Base-by-base conservation (phyloP, 2,797 vertebrate genomes). In the Pangasius djambal region DNA sequence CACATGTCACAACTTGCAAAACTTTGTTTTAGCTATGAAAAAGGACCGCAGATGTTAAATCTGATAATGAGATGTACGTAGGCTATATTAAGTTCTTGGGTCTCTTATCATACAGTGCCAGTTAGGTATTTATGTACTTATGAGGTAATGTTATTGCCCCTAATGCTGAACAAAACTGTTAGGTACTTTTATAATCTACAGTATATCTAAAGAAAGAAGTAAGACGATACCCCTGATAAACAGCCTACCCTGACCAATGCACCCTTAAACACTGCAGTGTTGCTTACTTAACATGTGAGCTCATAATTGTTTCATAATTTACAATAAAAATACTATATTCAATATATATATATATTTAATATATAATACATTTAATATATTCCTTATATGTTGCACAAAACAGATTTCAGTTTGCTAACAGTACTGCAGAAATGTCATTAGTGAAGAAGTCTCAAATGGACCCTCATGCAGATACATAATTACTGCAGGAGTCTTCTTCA, bases 371-470 rank as follows among this genome's bases (percentile, higher is more conserved):
- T 63, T 10, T 67, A 82, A 57, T 31, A 50, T 52, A 44, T 31
- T 61, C 16, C 22, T 50, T 48, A 59, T n/a, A 67, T 88, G 50
- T 7, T n/a, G 69, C n/a, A 81, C 34, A 25, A 22, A 88, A 72
- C 57, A 69, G 13, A 83, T 75, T 87, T 86, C n/a, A 63, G 37
- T 40, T 79, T 86, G n/a, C 31, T 28, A 69, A 16, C 1, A 70
- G 31, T 50, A 86, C 44, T 72, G 55, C 40, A 83, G 48, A 74
- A 67, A 78, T 77, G 18, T 40, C 52, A 74, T 89, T 87, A 75
- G 9, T 44, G 18, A 89, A 83, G 59, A 40, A 28, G 20, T 87
- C 59, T 67, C 86, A 44, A n/a, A 75, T 81, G 25, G 31, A n/a
- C 50, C 22, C 83, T 70, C 59, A 61, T 22, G 13, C 55, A 63